Conservation (phyloP, 2,113 vertebrate species). For the Pyxicephalus adspersus region DNA sequence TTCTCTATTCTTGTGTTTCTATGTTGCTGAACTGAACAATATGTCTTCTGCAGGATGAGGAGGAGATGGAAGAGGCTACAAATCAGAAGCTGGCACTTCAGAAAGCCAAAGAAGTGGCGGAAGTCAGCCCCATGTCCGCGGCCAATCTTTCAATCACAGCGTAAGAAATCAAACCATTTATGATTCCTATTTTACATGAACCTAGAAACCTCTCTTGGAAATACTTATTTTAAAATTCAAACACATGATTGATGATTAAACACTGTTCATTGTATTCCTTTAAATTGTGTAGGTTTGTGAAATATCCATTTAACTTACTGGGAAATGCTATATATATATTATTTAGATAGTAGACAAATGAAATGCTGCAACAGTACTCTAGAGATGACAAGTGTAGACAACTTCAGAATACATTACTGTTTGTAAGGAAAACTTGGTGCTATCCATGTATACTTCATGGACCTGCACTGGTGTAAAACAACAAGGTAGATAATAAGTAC, state of each 20-base stretch:
- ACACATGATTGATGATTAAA: background rate
- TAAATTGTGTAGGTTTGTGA: background rate
- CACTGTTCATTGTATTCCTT: too few relatives aligned
- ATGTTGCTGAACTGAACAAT: background rate
- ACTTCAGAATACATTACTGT: too few relatives aligned
- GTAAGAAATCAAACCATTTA: slow-evolving; percentile 74
- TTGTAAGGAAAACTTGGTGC: too few relatives aligned
- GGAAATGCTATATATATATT: too few relatives aligned
- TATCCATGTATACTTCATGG: too few relatives aligned
- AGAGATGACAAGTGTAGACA: too few relatives aligned
- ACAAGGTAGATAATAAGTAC: too few relatives aligned
- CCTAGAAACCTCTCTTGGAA: background rate
- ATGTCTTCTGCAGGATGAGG: slow-evolving; percentile 82
- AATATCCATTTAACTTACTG: background rate
- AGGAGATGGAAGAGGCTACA: slow-evolving; percentile 96
- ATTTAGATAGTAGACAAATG: too few relatives aligned
- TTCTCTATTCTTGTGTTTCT: background rate
- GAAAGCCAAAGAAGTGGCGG: slow-evolving; percentile 94
- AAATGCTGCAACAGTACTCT: too few relatives aligned
- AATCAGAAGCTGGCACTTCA: slow-evolving; percentile 94
- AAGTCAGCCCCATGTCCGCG: slow-evolving; percentile 95
- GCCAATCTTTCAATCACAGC: slow-evolving; percentile 92
- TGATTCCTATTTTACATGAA: background rate
- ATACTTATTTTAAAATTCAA: background rate
- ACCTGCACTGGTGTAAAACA: too few relatives aligned